These are phyloP conservation scores for Leptobrachium ailaonicum DNA, from an alignment of 2,113 vertebrate species.

Conservation along the genomic window DNA sequence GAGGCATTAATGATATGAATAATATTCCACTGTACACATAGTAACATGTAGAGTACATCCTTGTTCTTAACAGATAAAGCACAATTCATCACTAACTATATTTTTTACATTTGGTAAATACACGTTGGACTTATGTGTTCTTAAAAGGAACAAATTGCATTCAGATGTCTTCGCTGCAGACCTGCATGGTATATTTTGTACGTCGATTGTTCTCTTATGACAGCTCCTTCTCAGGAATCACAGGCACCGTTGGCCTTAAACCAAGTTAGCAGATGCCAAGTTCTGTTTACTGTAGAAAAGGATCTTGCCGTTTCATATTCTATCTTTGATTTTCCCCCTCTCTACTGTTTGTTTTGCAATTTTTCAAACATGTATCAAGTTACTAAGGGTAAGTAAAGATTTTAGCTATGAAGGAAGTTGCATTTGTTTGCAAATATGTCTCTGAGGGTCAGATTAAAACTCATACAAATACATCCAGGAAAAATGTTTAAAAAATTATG, in stretches of 20 bases:
- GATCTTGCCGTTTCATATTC: background rate
- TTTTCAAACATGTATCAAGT: background rate
- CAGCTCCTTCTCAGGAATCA: background rate
- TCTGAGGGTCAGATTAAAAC: no score
- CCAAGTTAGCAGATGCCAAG: slow-evolving; percentile 17
- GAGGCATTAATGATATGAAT: no score
- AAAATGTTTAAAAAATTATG: no score
- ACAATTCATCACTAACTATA: no score
- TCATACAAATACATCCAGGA: no score
- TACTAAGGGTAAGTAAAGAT: no score
- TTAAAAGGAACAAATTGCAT: slow-evolving; percentile 3
- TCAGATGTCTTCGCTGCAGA: slow-evolving; percentile 4
- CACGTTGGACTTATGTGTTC: background rate
- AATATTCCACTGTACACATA: no score
- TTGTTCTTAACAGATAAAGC: no score
- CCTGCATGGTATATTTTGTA: slow-evolving; percentile 13
- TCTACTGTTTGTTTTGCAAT: background rate
- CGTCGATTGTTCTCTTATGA: slow-evolving; percentile 13
- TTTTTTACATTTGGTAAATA: no score
- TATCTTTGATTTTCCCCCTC: background rate
- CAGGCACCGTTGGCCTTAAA: slow-evolving; percentile 3
- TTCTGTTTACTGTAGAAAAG: slow-evolving; percentile 29
- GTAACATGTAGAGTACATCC: no score
- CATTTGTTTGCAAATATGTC: no score
- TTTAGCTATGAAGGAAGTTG: no score